Evolutionary conservation across 1,140 invertebrate species (phyloP).

Genomic region (Atta texana): DNA sequence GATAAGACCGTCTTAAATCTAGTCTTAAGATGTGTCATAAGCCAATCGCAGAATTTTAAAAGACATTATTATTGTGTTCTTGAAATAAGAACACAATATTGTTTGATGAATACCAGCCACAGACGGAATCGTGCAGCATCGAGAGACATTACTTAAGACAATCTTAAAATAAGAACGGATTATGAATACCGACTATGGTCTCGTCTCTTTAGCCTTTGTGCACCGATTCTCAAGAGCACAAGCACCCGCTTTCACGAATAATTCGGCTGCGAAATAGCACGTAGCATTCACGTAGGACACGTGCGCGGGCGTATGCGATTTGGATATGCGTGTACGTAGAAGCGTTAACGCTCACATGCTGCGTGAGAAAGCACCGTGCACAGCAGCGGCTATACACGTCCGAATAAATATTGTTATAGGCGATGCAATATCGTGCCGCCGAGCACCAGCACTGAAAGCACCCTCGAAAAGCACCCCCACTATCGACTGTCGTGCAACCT

Average conservation of each 20-base stretch:
- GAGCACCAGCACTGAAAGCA: conserved; percentile 84
- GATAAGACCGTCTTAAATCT: no score
- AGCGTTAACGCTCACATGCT: conserved; percentile 52
- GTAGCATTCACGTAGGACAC: conserved; percentile 49
- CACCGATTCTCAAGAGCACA: conserved; percentile 56
- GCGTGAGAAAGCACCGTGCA: conserved; percentile 57
- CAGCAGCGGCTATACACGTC: conserved; percentile 60
- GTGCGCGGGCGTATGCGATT: conserved; percentile 16
- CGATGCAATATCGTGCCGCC: conserved; percentile 78
- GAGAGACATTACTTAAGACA: no score
- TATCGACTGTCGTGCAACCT: conserved; percentile 77
- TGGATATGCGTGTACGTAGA: conserved; percentile 40
- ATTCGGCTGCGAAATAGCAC: conserved; percentile 40
- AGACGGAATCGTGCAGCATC: no score
- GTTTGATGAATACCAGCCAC: no score
- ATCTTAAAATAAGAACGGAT: no score
- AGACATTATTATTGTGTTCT: no score
- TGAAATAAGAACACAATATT: no score
- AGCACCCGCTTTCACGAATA: conserved; percentile 45
- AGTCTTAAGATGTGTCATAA: no score
- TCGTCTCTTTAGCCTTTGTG: neutral
- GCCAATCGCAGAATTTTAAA: no score
- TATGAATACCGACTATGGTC: no score
- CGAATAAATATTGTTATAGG: conserved; percentile 67
- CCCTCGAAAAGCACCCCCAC: conserved; percentile 80